phyloP scores from a whole-genome alignment of 2,797 vertebrate genomes.

The Serranus cabrilla region DNA sequence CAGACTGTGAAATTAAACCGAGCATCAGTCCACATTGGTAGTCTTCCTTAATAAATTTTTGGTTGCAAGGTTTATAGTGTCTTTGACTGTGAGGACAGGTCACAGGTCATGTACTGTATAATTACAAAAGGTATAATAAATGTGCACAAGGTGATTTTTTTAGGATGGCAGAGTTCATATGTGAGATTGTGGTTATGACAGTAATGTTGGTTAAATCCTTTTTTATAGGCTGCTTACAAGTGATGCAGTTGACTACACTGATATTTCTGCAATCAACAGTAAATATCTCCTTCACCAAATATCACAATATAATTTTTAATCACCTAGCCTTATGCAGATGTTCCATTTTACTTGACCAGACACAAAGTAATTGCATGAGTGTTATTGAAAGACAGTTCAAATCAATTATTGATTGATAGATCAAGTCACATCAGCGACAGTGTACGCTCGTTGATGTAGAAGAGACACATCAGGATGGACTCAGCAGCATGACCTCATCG shows the following conservation, averaged over 20 bases:
- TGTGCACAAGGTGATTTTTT: too few relatives aligned
- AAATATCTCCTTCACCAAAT: too few relatives aligned
- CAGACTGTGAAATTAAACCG: too few relatives aligned
- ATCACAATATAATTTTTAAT: not conserved
- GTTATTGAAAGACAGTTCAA: not conserved
- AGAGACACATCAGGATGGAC: conserved; percentile 4
- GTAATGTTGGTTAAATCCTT: not conserved
- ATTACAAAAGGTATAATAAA: too few relatives aligned
- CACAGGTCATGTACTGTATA: too few relatives aligned
- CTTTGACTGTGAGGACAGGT: too few relatives aligned
- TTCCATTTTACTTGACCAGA: not conserved
- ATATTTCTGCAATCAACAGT: not conserved
- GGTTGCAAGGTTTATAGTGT: too few relatives aligned
- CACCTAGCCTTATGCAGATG: not conserved
- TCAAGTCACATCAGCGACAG: not conserved
- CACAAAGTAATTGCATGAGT: not conserved
- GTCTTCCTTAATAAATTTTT: too few relatives aligned
- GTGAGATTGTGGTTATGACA: not conserved
- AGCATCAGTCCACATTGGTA: too few relatives aligned
- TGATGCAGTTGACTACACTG: not conserved
- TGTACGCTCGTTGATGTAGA: not conserved
- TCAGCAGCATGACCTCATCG: conserved; percentile 37
- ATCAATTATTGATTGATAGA: not conserved
- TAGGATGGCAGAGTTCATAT: too few relatives aligned
- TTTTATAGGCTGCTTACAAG: not conserved